Base-by-base conservation (phyloP, 2,113 vertebrate species). In the Labrus mixtus region DNA sequence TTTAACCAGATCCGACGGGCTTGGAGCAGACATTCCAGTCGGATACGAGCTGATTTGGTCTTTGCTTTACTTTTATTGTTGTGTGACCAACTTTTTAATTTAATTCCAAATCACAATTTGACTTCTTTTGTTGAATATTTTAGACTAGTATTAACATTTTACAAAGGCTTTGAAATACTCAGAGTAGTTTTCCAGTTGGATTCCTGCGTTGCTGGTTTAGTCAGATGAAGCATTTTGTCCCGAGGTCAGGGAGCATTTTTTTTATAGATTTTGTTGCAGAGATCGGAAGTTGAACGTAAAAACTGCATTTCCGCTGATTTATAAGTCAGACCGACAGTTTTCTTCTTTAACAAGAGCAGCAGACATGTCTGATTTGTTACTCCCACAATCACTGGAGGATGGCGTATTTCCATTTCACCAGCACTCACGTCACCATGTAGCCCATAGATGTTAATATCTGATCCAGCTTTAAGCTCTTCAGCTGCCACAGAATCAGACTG, bases 181-280 rank as follows among this genome's bases (percentile, higher is more conserved):
- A 10, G 23, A 16, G 19, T 37, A 36, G 45, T 46, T 62, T 62
- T 56, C 57, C 10, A 10, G 9, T 63, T 36, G 56, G 54, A 58
- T 73, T 79, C 55, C 25, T 58, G 19, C 59, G 37, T 82, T 71
- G 46, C 39, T 55, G 16, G 9, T 33, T 50, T 76, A 62, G 23
- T 58, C 22, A 61, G 33, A 23, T 25, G 55, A 62, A 73, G 29
- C 51, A 3, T 67, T 33, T 50, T 22, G 29, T 76, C 57, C 86
- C 53, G 61, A 62, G 75, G 75, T 87, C 80, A 90, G 80, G 82
- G 82, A 87, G 59, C 58, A n/a, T n/a, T 67, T 67, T 64, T 69
- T 56, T 19, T 2, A 16, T 25, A 25, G 25, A 25, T 25, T 25
- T 25, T 25, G 25, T 51, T 69, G 36, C 19, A 63, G 22, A n/a